These are phyloP conservation scores for Athrips mouffetella DNA, from an alignment of 2,888 invertebrate species.

Conservation along the genomic window DNA sequence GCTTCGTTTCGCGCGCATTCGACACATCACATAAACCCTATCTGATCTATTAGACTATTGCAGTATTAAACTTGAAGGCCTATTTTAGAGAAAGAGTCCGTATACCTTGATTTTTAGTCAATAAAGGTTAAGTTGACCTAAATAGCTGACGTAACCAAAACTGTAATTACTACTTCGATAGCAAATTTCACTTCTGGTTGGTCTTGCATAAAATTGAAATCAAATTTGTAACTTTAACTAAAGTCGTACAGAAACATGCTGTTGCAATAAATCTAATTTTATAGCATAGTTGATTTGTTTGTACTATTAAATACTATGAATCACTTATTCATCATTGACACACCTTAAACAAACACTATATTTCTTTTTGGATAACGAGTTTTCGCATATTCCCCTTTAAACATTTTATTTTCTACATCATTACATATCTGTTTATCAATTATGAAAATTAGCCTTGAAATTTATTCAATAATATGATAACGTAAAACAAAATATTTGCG, in stretches of 20 bases:
- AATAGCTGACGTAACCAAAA: slow-evolving; percentile 22
- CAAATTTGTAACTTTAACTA: slow-evolving; percentile 28
- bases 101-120: no score
- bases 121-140: neutral
- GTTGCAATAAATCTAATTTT: neutral
- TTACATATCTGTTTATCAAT: neutral
- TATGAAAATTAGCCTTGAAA: neutral
- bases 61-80: no score
- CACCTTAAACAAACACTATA: no score
- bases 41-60: slow-evolving; percentile 2
- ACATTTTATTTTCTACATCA: no score
- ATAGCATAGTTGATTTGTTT: no score
- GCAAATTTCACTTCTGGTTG: slow-evolving; percentile 40
- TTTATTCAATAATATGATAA: neutral
- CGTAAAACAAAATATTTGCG: no score
- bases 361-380: no score
- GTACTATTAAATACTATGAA: no score
- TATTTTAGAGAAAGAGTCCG: no score
- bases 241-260: no score
- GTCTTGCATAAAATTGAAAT: slow-evolving; percentile 43
- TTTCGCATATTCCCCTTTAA: no score
- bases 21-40: slow-evolving; percentile 31
- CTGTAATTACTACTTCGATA: slow-evolving; percentile 31
- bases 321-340: no score
- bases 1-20: slow-evolving; percentile 66